Evolutionary conservation across 1,140 invertebrate genomes (phyloP).

Genomic region (Archivesica marissinica): DNA sequence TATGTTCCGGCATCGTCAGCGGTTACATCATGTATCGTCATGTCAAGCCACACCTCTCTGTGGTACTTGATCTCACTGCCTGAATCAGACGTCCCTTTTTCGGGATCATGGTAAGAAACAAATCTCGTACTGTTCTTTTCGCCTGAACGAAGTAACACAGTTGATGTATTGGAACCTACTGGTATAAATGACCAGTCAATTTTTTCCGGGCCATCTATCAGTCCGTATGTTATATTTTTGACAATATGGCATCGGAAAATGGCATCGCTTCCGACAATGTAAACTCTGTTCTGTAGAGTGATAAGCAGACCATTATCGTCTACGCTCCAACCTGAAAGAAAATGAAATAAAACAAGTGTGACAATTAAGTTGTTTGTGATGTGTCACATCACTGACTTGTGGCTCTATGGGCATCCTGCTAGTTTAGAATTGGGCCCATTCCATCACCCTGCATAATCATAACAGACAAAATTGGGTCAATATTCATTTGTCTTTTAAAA

Average conservation of each 20-base stretch:
- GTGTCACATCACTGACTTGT: too few species aligned
- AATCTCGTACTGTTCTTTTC: not conserved
- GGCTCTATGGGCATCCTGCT: too few species aligned
- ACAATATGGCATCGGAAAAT: not conserved
- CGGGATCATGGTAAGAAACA: not conserved
- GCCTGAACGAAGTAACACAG: not conserved
- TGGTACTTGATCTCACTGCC: not conserved
- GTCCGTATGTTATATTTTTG: not conserved
- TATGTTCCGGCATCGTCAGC: slow-evolving; percentile 3
- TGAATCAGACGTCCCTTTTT: not conserved
- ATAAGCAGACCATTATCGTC: not conserved
- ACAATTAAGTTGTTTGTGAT: too few species aligned
- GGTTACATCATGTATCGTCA: not conserved
- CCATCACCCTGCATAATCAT: too few species aligned
- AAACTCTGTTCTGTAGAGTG: not conserved
- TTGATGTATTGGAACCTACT: not conserved
- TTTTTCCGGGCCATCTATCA: not conserved
- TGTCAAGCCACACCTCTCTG: slow-evolving; percentile 29
- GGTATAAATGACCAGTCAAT: slow-evolving; percentile 18
- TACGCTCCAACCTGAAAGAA: not conserved
- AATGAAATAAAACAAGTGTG: too few species aligned
- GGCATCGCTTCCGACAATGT: not conserved
- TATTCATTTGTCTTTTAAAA: too few species aligned
- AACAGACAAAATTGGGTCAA: too few species aligned
- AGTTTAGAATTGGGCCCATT: too few species aligned